Evolutionary conservation across 2,888 invertebrate species (phyloP).

Genomic region (Trileptium ribeirensis): DNA sequence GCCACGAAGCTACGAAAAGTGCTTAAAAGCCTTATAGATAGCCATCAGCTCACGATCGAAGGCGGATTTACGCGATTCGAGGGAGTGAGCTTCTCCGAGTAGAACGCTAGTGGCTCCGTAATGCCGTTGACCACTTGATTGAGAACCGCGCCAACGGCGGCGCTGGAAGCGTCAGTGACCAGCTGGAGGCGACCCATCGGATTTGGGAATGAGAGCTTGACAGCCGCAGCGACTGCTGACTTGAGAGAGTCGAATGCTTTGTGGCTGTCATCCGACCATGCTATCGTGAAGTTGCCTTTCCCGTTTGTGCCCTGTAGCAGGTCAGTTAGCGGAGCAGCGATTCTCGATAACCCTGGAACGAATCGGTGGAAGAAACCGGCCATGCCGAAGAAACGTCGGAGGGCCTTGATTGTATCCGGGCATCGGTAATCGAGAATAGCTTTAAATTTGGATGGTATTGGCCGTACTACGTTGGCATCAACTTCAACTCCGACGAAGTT

Average conservation of each 20-base stretch:
- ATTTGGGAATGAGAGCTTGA: background rate
- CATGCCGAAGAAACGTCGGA: background rate
- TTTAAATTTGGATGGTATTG: slow-evolving; percentile 1
- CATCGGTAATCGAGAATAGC: background rate
- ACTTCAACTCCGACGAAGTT: slow-evolving; percentile 9
- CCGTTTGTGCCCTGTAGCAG: background rate
- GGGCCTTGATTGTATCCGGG: slow-evolving; percentile 5
- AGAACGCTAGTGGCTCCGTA: slow-evolving; percentile 1
- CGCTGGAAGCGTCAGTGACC: slow-evolving; percentile 3
- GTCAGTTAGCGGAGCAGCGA: slow-evolving; percentile 11
- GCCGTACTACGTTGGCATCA: background rate
- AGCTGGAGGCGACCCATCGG: no score
- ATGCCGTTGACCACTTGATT: background rate
- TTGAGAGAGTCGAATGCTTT: background rate
- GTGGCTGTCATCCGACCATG: background rate
- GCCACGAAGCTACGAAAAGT: background rate
- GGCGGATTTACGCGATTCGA: background rate
- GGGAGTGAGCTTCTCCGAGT: slow-evolving; percentile 12
- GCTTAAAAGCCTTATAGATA: slow-evolving; percentile 6
- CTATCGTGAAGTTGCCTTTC: background rate
- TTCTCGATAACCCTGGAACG: slow-evolving; percentile 3
- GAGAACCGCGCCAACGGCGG: background rate
- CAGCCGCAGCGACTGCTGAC: background rate
- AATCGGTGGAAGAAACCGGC: slow-evolving; percentile 8
- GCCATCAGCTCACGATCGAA: background rate